phyloP scores from a whole-genome alignment of 2,797 vertebrate genomes.

The Eremophila alpestris region DNA sequence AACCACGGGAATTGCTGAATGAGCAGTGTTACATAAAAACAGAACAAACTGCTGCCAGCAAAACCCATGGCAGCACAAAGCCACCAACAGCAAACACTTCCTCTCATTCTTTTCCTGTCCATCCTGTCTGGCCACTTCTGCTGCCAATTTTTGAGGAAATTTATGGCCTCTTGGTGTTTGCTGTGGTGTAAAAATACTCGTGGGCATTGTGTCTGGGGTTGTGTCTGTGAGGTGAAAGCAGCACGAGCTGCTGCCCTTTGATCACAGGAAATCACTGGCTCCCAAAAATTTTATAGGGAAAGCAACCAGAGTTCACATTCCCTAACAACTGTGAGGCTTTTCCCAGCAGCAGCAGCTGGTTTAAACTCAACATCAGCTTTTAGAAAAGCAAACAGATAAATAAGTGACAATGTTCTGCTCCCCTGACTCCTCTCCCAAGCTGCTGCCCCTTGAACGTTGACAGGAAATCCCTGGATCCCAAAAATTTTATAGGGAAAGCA shows the following conservation, averaged over 20 bases:
- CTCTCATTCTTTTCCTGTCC: conserved; percentile 60
- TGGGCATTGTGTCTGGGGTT: background rate
- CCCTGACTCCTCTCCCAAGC: no score
- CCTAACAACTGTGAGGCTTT: rapidly evolving
- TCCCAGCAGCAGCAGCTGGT: background rate
- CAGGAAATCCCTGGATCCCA: no score
- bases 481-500: no score
- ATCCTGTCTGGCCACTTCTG: conserved; percentile 59
- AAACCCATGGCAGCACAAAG: background rate
- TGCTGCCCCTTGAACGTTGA: no score
- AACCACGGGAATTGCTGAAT: background rate
- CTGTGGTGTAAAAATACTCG: background rate
- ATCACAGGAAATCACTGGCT: background rate
- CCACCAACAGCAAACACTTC: conserved; percentile 38
- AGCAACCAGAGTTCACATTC: background rate
- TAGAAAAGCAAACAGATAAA: no score
- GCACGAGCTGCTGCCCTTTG: background rate
- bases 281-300: background rate
- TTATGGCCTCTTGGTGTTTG: background rate
- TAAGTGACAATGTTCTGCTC: no score
- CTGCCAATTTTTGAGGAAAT: conserved; percentile 38
- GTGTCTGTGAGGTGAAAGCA: background rate
- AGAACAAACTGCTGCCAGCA: background rate
- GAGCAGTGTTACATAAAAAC: background rate
- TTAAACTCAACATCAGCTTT: background rate